Percentiles rank a stretch among this genome's conserved stretches.
These are phyloP conservation scores for Papilio xuthus DNA, from an alignment of 1,140 invertebrate genomes.

Conservation along the genomic window DNA sequence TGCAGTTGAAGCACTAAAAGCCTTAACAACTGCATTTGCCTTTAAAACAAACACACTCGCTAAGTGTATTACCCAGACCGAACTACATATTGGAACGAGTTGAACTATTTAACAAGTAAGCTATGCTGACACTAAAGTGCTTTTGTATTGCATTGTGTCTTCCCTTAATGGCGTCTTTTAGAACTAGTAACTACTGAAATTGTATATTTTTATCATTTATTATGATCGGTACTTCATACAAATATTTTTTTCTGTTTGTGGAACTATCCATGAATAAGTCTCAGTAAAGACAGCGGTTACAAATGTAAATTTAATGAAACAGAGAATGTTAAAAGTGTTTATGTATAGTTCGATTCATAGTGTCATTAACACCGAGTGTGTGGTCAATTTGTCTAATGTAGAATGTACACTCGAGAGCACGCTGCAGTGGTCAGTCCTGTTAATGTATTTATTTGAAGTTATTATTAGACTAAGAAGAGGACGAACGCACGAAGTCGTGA, in stretches of 20 bases:
- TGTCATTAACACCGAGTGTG: slow-evolving; percentile 23
- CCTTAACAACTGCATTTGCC: slow-evolving; percentile 58
- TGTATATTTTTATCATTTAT: background rate
- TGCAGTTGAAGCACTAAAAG: slow-evolving; percentile 51
- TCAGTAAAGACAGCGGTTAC: background rate
- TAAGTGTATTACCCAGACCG: slow-evolving; percentile 57
- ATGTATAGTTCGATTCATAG: slow-evolving; percentile 22
- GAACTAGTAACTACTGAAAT: slow-evolving; percentile 43
- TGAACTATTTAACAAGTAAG: slow-evolving; percentile 56
- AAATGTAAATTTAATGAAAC: background rate
- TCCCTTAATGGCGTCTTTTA: slow-evolving; percentile 52
- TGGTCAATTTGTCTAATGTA: slow-evolving; percentile 22
- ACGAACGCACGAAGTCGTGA: slow-evolving; percentile 21
- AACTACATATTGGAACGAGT: slow-evolving; percentile 54
- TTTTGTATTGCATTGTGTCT: slow-evolving; percentile 52
- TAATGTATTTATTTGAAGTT: slow-evolving; percentile 26
- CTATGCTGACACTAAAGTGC: slow-evolving; percentile 51
- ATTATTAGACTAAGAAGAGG: slow-evolving; percentile 4
- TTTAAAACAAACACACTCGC: slow-evolving; percentile 57
- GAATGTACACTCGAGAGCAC: slow-evolving; percentile 11
- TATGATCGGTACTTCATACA: too few species aligned
- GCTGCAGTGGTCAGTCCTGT: slow-evolving; percentile 16
- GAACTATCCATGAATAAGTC: background rate
- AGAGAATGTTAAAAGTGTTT: slow-evolving; percentile 17
- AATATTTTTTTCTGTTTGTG: background rate